Evolutionary conservation across 2,888 invertebrate genomes (phyloP).

Genomic region (Drosophila testacea): DNA sequence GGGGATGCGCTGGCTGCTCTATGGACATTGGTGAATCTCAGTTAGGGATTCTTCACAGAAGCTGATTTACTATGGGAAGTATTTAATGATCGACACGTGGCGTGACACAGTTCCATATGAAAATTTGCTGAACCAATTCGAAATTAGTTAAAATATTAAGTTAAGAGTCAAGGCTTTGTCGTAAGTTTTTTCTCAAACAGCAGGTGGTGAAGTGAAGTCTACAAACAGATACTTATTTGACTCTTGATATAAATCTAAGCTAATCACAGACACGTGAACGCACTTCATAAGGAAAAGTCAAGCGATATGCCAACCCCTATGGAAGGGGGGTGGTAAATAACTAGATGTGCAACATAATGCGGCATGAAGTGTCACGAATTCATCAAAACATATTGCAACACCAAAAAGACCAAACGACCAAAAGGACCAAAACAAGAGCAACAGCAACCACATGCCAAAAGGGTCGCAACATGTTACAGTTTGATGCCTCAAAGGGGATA

Average conservation of each 20-base stretch:
- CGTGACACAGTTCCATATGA: neutral
- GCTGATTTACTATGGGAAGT: slow-evolving; percentile 44
- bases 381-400: slow-evolving; percentile 75
- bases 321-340: slow-evolving; percentile 9
- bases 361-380: slow-evolving; percentile 84
- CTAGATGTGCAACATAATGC: slow-evolving; percentile 59
- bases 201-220: slow-evolving; percentile 58
- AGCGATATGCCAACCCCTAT: slow-evolving; percentile 36
- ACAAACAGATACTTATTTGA: slow-evolving; percentile 16
- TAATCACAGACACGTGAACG: slow-evolving; percentile 82
- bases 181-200: slow-evolving; percentile 49
- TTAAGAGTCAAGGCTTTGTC: slow-evolving; percentile 1
- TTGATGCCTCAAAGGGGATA: slow-evolving; percentile 3
- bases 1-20: slow-evolving; percentile 23
- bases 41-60: slow-evolving; percentile 15
- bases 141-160: slow-evolving; percentile 4
- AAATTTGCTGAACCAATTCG: slow-evolving; percentile 5
- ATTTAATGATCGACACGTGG: slow-evolving; percentile 48
- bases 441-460: slow-evolving; percentile 31
- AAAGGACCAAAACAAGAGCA: slow-evolving; percentile 56
- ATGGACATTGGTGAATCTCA: slow-evolving; percentile 31
- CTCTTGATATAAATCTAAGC: slow-evolving; percentile 38
- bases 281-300: slow-evolving; percentile 62
- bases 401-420: slow-evolving; percentile 30
- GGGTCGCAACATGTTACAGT: slow-evolving; percentile 46